Conservation (phyloP, 2,797 vertebrate genomes). For the Tolypeutes matacus region DNA sequence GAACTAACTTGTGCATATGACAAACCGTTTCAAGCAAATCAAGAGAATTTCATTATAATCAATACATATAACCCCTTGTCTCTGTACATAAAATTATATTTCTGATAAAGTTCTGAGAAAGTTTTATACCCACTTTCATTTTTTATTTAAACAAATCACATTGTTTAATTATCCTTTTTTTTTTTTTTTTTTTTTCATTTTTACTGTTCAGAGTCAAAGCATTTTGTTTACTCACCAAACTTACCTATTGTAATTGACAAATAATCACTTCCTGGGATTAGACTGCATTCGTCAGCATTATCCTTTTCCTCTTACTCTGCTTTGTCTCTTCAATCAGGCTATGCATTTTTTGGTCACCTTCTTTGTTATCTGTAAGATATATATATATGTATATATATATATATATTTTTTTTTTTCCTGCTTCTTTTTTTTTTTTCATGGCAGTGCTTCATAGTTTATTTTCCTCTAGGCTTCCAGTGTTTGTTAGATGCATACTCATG, state of each 20-base stretch:
- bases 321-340: conserved; percentile 63
- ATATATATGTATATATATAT: no score
- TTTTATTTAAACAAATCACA: neutral
- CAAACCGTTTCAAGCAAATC: neutral
- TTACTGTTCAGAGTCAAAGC: neutral
- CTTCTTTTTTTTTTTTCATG: conserved; percentile 52
- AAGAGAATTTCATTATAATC: neutral
- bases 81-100: neutral
- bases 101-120: neutral
- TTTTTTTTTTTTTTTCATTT: no score
- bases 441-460: conserved; percentile 50
- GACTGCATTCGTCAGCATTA: no score
- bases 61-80: neutral
- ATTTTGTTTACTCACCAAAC: neutral
- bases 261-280: neutral
- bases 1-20: neutral
- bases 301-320: conserved; percentile 10
- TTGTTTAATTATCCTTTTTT: neutral
- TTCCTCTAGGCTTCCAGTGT: conserved; percentile 26
- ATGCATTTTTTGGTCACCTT: neutral
- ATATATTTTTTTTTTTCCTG: conserved; percentile 28
- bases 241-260: neutral
- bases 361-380: conserved; percentile 61
- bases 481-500: conserved; percentile 47
- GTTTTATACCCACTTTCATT: neutral